Evolutionary conservation across 2,888 invertebrate genomes (phyloP).

Genomic region (Ceraclea dissimilis): DNA sequence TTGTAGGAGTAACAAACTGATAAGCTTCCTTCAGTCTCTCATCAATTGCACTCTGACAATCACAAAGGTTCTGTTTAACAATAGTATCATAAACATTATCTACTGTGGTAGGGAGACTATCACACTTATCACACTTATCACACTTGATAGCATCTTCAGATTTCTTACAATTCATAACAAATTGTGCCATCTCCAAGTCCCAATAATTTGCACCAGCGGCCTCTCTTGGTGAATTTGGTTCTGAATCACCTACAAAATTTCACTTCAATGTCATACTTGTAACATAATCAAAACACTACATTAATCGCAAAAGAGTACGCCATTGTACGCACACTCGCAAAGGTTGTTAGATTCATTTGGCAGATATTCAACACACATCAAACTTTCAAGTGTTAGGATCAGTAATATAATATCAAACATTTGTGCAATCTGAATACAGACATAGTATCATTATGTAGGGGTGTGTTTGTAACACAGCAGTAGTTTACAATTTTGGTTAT

Average conservation of each 20-base stretch:
- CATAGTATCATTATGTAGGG: too few relatives aligned
- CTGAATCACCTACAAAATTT: conserved; percentile 15
- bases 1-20: conserved; percentile 21
- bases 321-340: too few relatives aligned
- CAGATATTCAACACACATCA: too few relatives aligned
- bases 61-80: conserved; percentile 11
- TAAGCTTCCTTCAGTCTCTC: conserved; percentile 12
- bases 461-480: too few relatives aligned
- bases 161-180: conserved; percentile 4
- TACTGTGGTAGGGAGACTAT: neutral
- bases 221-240: conserved; percentile 6
- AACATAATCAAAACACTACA: too few relatives aligned
- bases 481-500: too few relatives aligned
- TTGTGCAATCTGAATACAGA: too few relatives aligned
- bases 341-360: too few relatives aligned
- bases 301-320: too few relatives aligned
- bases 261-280: neutral
- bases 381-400: too few relatives aligned
- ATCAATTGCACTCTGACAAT: conserved; percentile 21
- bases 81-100: conserved; percentile 6
- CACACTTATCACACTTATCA: conserved; percentile 7
- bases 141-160: neutral
- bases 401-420: too few relatives aligned
- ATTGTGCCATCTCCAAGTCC: conserved; percentile 15
- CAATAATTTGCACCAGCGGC: conserved; percentile 1